These are phyloP conservation scores for Notarius quadriscutis DNA, from an alignment of 2,113 vertebrate species.

Conservation along the genomic window DNA sequence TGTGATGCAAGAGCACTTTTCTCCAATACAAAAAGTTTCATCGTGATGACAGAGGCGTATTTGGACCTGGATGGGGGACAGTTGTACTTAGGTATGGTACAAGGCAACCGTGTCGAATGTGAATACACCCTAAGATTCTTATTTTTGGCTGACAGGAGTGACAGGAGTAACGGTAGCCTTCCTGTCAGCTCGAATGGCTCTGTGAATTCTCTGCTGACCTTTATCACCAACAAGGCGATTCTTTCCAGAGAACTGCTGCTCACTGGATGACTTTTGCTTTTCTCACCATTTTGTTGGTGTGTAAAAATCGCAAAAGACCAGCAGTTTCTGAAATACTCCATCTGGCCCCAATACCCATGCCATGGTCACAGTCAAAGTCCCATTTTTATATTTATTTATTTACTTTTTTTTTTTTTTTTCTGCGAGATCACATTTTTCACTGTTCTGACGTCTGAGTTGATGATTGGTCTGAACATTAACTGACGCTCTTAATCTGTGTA, in stretches of 20 bases:
- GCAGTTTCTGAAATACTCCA: background rate
- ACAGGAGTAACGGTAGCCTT: background rate
- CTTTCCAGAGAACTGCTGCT: background rate
- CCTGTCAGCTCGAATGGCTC: background rate
- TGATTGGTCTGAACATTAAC: background rate
- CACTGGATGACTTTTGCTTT: background rate
- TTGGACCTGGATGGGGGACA: too few relatives aligned
- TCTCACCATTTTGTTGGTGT: background rate
- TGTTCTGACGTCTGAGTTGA: background rate
- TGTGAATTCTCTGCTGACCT: background rate
- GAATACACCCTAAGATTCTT: background rate
- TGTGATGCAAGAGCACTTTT: too few relatives aligned
- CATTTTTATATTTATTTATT: background rate
- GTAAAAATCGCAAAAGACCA: background rate
- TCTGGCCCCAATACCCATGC: background rate
- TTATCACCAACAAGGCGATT: too few relatives aligned
- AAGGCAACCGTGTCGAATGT: too few relatives aligned
- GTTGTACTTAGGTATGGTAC: too few relatives aligned
- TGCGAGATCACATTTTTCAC: background rate
- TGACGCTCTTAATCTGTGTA: background rate
- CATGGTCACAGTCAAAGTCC: background rate
- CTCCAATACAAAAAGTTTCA: too few relatives aligned
- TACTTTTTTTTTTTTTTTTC: too few relatives aligned
- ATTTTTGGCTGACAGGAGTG: background rate
- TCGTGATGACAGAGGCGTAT: too few relatives aligned